phyloP scores from a whole-genome alignment of 2,797 vertebrate genomes.

The Tarsius wallacei region DNA sequence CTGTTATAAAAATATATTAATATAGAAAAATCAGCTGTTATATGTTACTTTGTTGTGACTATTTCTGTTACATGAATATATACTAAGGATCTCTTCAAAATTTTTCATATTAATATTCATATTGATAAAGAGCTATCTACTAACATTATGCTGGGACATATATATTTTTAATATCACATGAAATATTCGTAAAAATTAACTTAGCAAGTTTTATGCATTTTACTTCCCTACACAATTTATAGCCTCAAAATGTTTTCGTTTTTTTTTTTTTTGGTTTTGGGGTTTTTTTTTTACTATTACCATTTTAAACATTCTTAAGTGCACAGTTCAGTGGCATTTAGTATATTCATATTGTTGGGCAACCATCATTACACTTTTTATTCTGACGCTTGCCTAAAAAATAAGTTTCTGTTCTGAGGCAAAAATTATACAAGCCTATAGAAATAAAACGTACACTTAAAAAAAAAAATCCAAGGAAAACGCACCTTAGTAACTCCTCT shows the following conservation, averaged over 20 bases:
- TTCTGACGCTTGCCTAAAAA: conserved; percentile 14
- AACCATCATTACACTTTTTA: not conserved
- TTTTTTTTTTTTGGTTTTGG: not conserved
- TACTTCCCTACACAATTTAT: not conserved
- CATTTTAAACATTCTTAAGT: not conserved
- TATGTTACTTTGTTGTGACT: not conserved
- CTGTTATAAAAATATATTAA: not conserved
- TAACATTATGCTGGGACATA: not conserved
- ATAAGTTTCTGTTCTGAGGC: not conserved
- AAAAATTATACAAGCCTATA: not conserved
- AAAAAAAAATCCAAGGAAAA: conserved; percentile 30
- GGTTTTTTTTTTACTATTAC: not conserved
- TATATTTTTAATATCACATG: not conserved
- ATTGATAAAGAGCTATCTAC: not conserved
- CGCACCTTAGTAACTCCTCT: not conserved
- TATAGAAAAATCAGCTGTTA: not conserved
- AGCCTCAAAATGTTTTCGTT: not conserved
- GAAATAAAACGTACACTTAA: not conserved
- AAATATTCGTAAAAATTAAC: conserved; percentile 49
- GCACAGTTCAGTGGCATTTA: not conserved
- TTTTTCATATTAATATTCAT: not conserved
- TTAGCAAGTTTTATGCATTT: not conserved
- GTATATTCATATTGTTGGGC: not conserved
- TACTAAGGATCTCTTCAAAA: not conserved
- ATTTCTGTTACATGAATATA: not conserved